These are phyloP conservation scores for Isoperla grammatica DNA, from an alignment of 2,888 invertebrate species.

Conservation along the genomic window DNA sequence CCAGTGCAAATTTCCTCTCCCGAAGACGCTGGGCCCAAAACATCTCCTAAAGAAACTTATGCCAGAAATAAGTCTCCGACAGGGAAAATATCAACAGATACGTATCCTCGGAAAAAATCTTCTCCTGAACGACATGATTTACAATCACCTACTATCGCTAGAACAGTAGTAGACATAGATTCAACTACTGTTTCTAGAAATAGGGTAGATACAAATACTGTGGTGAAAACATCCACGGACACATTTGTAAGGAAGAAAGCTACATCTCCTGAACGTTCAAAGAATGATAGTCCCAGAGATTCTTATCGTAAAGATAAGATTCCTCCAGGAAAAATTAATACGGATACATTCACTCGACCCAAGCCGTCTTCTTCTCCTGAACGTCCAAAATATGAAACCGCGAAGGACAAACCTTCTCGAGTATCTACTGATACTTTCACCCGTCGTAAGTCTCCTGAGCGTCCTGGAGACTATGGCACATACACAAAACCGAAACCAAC, in stretches of 20 bases:
- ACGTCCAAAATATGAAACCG: not conserved
- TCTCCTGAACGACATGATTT: no score
- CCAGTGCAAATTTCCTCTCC: not conserved
- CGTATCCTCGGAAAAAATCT: not conserved
- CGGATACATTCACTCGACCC: slow-evolving; percentile 7
- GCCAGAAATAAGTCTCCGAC: slow-evolving; percentile 1
- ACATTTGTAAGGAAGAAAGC: no score
- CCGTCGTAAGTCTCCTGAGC: not conserved
- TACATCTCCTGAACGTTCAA: slow-evolving; percentile 9
- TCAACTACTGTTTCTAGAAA: no score
- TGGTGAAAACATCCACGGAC: no score
- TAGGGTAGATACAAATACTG: no score
- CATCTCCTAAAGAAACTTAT: slow-evolving; percentile 1
- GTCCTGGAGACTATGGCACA: slow-evolving; percentile 12
- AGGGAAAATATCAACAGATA: slow-evolving; percentile 2
- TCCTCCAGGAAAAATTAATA: slow-evolving; percentile 16
- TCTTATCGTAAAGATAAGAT: slow-evolving; percentile 5
- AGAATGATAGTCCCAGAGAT: not conserved
- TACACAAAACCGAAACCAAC: slow-evolving; percentile 16
- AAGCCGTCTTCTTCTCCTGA: slow-evolving; percentile 20
- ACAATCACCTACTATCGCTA: no score
- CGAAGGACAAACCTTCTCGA: not conserved
- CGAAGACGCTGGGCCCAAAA: not conserved
- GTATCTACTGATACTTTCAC: slow-evolving; percentile 2
- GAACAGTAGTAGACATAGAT: no score